These are phyloP conservation scores for Dendronephthya gigantea DNA, from an alignment of 64 coral and sea anemone genomes.

Conservation along the genomic window DNA sequence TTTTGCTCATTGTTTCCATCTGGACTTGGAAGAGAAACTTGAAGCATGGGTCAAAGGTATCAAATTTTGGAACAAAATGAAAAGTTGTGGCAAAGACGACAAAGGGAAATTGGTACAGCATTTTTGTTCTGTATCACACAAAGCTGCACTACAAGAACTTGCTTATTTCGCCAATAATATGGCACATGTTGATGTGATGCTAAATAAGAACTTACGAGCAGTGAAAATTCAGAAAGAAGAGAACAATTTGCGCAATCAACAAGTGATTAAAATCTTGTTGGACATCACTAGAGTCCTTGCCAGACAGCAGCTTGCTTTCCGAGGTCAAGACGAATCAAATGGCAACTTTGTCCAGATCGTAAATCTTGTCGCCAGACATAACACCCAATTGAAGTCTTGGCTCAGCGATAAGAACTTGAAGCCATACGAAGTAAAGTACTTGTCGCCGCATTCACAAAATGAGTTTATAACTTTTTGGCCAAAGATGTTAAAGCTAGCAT, in stretches of 20 bases:
- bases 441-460: background rate
- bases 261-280: constrained; percentile 3
- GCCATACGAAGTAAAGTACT: constrained; percentile 2
- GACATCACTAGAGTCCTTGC: constrained; percentile 23
- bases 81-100: background rate
- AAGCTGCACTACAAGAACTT: background rate
- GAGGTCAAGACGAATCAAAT: background rate
- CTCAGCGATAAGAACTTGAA: background rate
- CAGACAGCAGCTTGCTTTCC: constrained; percentile 16
- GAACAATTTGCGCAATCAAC: background rate
- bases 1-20: background rate
- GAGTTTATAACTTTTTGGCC: background rate
- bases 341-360: constrained; percentile 23
- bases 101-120: background rate
- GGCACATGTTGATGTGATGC: background rate
- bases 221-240: background rate
- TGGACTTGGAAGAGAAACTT: background rate
- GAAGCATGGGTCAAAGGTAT: background rate
- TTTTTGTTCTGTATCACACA: background rate
- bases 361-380: constrained; percentile 23
- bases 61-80: constrained; percentile 8
- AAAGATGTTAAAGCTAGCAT: background rate
- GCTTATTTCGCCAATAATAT: background rate
- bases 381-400: background rate
- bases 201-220: background rate